Percentiles rank a stretch among this genome's conserved stretches.
These are phyloP conservation scores for Phenganax subtilis DNA, from an alignment of 92 coral and sea anemone genomes.

Conservation along the genomic window DNA sequence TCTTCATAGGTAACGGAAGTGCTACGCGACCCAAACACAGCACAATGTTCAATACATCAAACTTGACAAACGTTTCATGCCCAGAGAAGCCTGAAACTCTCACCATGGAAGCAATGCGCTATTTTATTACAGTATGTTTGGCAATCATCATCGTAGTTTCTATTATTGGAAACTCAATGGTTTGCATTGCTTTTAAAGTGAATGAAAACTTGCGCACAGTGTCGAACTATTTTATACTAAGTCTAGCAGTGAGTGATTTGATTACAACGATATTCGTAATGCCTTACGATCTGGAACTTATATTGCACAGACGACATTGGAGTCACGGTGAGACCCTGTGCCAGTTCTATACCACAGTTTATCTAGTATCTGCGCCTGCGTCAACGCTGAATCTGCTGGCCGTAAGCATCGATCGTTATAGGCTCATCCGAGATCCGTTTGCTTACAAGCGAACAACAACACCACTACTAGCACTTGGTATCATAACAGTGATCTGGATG, in stretches of 20 bases:
- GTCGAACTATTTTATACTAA: conserved; percentile 89
- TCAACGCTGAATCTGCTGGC: conserved; percentile 88
- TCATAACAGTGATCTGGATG: conserved; percentile 74
- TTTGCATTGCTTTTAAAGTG: conserved; percentile 71
- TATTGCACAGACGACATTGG: conserved; percentile 51
- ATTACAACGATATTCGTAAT: conserved; percentile 80
- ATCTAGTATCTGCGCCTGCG: conserved; percentile 75
- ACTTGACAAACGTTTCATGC: background rate
- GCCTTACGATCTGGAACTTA: conserved; percentile 83
- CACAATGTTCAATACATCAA: background rate
- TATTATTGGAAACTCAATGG: conserved; percentile 74
- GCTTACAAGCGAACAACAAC: conserved; percentile 63
- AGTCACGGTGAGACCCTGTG: conserved; percentile 37
- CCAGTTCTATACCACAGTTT: conserved; percentile 64
- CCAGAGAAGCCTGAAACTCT: background rate
- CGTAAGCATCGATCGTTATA: conserved; percentile 88
- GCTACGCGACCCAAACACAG: background rate
- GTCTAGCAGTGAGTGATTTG: conserved; percentile 79
- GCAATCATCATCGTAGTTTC: conserved; percentile 61
- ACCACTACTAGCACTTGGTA: conserved; percentile 59
- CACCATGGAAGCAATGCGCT: background rate
- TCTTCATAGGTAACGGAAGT: no score
- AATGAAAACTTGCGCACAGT: conserved; percentile 69
- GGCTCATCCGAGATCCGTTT: conserved; percentile 86
- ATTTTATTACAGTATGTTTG: conserved; percentile 17